Evolutionary conservation across 2,113 vertebrate species (phyloP), one percentile per base, ranked within the genome.

Genomic region (Apodemus sylvaticus): DNA sequence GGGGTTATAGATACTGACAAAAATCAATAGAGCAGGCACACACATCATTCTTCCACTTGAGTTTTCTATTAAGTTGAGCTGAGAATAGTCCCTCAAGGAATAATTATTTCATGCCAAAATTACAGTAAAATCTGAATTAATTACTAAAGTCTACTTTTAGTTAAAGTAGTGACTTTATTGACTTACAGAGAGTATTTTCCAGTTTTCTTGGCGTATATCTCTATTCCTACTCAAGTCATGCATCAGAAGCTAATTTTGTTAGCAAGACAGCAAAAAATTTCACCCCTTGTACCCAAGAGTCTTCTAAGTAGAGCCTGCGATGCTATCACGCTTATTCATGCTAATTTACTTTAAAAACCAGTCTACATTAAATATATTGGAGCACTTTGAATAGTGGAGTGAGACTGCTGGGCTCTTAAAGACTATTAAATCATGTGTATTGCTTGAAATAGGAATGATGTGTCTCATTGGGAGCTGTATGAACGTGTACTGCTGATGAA

Each of bases 91-190:
- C 36, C 24, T 96, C 29, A 88, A 90, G 19, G 89, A 97, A 96
- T 89, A 95, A 96, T 95, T 93, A 96, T 78, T 58, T 74, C 42
- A 86, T 93, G 48, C n/a, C 12, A 97, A 79, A 97, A 97, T 45
- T 97, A 66, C 51, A 48, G 3, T 31, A 95, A 94, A 96, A 96
- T 93, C 83, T 94, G 20, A 53, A 94, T 58, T 94, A 89, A 97
- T 95, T 45, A 89, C 62, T 89, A 90, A 97, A 97, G 77, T 1
- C 88, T 82, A 34, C 1, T 82, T 89, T 95, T 91, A 93, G 86
- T 96, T 93, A 96, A 97, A 93, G 90, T 96, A 97, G 79, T 42
- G 36, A 22, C 42, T 86, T 89, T 4, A 78, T 68, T 91, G 79
- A 12, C 24, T 95, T 14, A 16, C 11, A 48, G 51, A 42, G n/a